These are phyloP conservation scores for Drosophila neotestacea DNA, from an alignment of 2,888 invertebrate species.

Conservation along the genomic window DNA sequence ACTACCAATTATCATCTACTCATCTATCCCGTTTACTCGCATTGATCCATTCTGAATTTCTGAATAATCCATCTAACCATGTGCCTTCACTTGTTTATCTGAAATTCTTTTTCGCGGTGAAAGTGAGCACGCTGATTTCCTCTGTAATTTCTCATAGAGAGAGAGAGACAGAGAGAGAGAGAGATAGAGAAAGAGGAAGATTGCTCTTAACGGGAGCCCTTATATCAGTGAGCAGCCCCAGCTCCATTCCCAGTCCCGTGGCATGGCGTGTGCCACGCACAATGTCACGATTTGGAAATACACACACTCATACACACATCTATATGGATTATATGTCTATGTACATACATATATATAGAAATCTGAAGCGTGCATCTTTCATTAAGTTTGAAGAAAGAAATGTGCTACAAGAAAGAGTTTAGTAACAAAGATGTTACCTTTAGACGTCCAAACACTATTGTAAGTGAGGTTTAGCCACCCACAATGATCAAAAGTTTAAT, in stretches of 20 bases:
- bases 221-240: constrained; percentile 6
- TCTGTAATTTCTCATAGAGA: neutral
- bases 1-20: constrained; percentile 64
- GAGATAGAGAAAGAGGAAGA: neutral
- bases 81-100: constrained; percentile 55
- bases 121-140: constrained; percentile 55
- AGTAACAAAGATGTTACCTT: constrained; percentile 31
- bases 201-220: constrained; percentile 20
- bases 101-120: constrained; percentile 72
- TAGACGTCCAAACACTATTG: neutral
- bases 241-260: constrained; percentile 1
- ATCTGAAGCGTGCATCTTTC: constrained; percentile 53
- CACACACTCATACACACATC: constrained; percentile 8
- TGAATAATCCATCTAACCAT: constrained; percentile 49
- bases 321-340: neutral
- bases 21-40: constrained; percentile 18
- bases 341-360: neutral
- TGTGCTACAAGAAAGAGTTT: constrained; percentile 14
- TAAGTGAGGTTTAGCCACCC: constrained; percentile 1
- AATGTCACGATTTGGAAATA: constrained; percentile 47
- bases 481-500: constrained; percentile 7
- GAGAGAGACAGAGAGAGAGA: neutral
- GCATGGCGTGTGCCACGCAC: constrained; percentile 60
- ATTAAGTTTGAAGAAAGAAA: constrained; percentile 60
- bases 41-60: constrained; percentile 55